Percentiles rank a stretch among this genome's conserved stretches.
These are phyloP conservation scores for Druon quercuslanigerum DNA, from an alignment of 1,140 invertebrate species.

Conservation along the genomic window DNA sequence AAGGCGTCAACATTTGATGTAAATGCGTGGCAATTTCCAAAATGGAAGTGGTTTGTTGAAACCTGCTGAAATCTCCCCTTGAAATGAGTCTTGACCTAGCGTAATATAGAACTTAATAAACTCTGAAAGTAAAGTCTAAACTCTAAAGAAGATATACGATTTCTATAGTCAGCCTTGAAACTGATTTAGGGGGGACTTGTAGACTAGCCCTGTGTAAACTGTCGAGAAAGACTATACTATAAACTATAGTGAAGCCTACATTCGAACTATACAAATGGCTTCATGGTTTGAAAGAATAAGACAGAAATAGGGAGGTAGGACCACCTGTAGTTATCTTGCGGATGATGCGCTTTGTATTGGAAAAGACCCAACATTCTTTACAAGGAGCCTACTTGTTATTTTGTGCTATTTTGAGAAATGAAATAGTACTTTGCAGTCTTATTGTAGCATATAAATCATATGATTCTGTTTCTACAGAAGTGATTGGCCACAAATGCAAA, in stretches of 20 bases:
- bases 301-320: conserved; percentile 1
- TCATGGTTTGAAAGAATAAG: not conserved
- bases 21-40: too few relatives aligned
- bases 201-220: not conserved
- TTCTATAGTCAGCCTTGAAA: not conserved
- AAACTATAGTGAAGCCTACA: too few relatives aligned
- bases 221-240: too few relatives aligned
- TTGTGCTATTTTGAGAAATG: not conserved
- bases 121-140: not conserved
- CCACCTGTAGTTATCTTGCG: conserved; percentile 6
- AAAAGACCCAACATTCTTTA: not conserved
- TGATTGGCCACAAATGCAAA: too few relatives aligned
- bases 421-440: not conserved
- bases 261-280: not conserved
- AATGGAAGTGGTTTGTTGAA: too few relatives aligned
- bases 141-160: not conserved
- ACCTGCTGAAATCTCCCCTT: too few relatives aligned
- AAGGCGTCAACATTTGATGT: too few relatives aligned
- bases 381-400: not conserved
- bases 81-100: not conserved
- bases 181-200: not conserved
- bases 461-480: too few relatives aligned
- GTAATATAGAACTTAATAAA: not conserved
- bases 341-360: not conserved
- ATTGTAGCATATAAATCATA: too few relatives aligned